Percentiles rank a stretch among this genome's conserved stretches.
These are phyloP conservation scores for Exocentrus adspersus DNA, from an alignment of 2,888 invertebrate genomes.

Conservation along the genomic window DNA sequence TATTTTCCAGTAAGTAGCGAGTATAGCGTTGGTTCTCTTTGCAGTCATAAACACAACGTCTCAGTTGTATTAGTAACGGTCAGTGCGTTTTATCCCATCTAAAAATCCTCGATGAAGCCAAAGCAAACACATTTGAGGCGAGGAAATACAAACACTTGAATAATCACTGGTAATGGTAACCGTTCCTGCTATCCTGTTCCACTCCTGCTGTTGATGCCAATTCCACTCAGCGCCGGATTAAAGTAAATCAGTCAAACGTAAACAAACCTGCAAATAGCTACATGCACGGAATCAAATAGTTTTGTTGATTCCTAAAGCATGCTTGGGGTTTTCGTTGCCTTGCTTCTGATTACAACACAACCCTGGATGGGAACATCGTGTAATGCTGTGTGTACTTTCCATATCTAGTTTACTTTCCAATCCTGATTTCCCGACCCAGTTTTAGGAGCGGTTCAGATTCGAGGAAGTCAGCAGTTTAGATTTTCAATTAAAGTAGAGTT, in stretches of 20 bases:
- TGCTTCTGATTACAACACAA: slow-evolving; percentile 8
- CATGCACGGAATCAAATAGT: slow-evolving; percentile 26
- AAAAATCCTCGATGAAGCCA: slow-evolving; percentile 40
- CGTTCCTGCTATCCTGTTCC: slow-evolving; percentile 18
- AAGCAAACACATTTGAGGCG: slow-evolving; percentile 40
- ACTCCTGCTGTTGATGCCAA: slow-evolving; percentile 19
- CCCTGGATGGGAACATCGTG: background rate
- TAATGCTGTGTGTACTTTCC: slow-evolving; percentile 15
- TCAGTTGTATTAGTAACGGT: slow-evolving; percentile 15
- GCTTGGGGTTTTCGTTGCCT: slow-evolving; percentile 13
- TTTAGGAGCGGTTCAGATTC: background rate
- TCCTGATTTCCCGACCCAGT: background rate
- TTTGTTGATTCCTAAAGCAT: slow-evolving; percentile 14
- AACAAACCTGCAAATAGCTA: slow-evolving; percentile 37
- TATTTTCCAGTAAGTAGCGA: background rate
- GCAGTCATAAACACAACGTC: slow-evolving; percentile 5
- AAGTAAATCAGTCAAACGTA: slow-evolving; percentile 37
- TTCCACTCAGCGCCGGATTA: slow-evolving; percentile 30
- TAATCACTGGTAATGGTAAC: slow-evolving; percentile 31
- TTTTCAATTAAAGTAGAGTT: too few species aligned
- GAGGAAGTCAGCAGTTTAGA: background rate
- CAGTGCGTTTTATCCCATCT: slow-evolving; percentile 8
- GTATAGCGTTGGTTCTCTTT: background rate
- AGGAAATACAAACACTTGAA: slow-evolving; percentile 42
- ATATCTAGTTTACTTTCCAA: slow-evolving; percentile 25